phyloP scores from a whole-genome alignment of 2,113 vertebrate genomes.

The Zapornia atra region DNA sequence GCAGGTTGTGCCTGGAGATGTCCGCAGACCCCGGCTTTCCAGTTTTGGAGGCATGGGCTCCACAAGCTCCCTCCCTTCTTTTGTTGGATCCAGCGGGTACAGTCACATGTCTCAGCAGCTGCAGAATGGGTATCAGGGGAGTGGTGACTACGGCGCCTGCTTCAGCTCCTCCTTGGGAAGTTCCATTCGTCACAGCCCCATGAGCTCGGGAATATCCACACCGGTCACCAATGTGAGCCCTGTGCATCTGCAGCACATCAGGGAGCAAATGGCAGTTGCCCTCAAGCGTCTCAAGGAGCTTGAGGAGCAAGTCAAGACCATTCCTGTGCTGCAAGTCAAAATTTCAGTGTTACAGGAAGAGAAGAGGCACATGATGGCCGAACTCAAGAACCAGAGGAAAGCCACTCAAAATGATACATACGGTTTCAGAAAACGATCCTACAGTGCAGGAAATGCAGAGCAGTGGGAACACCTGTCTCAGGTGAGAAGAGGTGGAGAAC shows the following conservation, averaged over 20 bases:
- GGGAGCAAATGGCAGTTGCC: conserved; percentile 96
- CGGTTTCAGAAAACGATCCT: conserved; percentile 89
- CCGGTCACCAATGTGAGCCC: conserved; percentile 94
- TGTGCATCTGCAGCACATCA: conserved; percentile 92
- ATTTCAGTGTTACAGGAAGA: conserved; percentile 97
- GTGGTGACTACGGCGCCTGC: conserved; percentile 81
- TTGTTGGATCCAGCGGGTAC: conserved; percentile 81
- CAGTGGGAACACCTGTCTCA: conserved; percentile 84
- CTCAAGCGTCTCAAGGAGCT: conserved; percentile 92
- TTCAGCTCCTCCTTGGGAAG: conserved; percentile 87
- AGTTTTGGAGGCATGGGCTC: conserved; percentile 94
- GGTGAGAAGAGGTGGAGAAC: conserved; percentile 79
- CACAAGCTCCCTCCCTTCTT: conserved; percentile 89
- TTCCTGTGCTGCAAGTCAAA: conserved; percentile 95
- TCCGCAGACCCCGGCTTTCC: conserved; percentile 88
- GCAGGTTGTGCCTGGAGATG: conserved; percentile 81
- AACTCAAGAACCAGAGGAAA: conserved; percentile 84
- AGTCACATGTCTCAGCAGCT: conserved; percentile 77
- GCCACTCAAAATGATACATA: conserved; percentile 58
- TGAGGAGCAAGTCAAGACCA: conserved; percentile 92
- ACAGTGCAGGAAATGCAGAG: conserved; percentile 90
- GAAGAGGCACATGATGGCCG: conserved; percentile 88
- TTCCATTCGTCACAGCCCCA: conserved; percentile 93
- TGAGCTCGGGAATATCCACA: conserved; percentile 92
- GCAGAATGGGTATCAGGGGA: conserved; percentile 85